Base-by-base conservation (phyloP, 1,140 invertebrate genomes). In the Hetaerina americana region DNA sequence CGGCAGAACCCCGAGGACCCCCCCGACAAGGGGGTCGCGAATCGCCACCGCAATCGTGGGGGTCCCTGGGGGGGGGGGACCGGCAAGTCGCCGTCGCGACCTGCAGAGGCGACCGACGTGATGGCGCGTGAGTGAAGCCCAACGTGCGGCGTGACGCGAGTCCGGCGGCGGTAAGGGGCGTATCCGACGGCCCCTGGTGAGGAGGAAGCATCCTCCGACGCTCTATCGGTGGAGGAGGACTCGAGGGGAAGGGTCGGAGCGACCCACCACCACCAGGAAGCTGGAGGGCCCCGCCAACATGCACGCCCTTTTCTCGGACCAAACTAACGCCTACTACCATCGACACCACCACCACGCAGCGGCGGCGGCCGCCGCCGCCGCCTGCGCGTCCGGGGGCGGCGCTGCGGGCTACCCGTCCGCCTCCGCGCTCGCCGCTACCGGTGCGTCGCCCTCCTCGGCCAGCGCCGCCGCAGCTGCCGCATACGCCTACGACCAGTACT, bases 301-400 rank as follows among this genome's bases (percentile, higher is more conserved):
- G 93, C 92, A 95, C 79, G 92, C 92, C 68, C 83, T 95, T 73
- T 94, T 94, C 80, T 88, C 90, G 72, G 92, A 87, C 69, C 92
- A 94, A 81, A 92, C 90, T 77, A n/a, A 57, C 22, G 89, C 90
- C 8, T 88, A 87, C 71, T 87, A 87, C 75, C 79, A 86, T 71
- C 84, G 82, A 26, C 8, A 79, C 81, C 0, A 86, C 77, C 83
- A 84, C 75, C 81, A 84, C 72, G 81, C 76, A 71, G 75, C 76
- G 29, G 75, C 74, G 26, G 57, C 76, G 27, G 76, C 75, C 77
- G 66, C 72, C 73, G 31, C 74, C 75, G 68, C 82, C 77, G 76
- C 81, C 74, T 77, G 80, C 75, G 78, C 79, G 66, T 78, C 79
- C 73, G 79, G 82, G 26, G 75, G 75, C 57, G 78, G 79, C 66